phyloP scores from a whole-genome alignment of 2,888 invertebrate species.

The Netelia fuscicornis region DNA sequence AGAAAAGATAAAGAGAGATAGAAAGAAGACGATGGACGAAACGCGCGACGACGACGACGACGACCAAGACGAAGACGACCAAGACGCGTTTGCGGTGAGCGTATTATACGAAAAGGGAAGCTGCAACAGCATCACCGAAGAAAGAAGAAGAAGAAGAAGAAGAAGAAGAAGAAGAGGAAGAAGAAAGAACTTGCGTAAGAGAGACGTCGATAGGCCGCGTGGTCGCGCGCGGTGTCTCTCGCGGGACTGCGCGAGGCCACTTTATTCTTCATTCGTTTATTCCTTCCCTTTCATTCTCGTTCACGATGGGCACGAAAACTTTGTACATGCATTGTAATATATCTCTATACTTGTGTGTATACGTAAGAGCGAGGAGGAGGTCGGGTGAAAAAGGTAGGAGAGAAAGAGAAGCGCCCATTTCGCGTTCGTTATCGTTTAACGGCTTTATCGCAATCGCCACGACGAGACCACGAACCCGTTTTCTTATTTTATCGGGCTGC shows the following conservation, averaged over 20 bases:
- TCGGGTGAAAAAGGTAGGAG: conserved; percentile 25
- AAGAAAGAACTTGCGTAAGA: conserved; percentile 69
- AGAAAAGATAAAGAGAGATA: conserved; percentile 71
- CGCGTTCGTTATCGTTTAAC: conserved; percentile 84
- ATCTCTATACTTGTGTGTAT: conserved; percentile 55
- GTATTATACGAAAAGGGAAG: conserved; percentile 62
- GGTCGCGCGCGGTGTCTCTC: conserved; percentile 55
- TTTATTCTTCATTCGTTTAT: conserved; percentile 73
- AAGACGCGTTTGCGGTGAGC: conserved; percentile 33
- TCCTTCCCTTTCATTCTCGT: conserved; percentile 68
- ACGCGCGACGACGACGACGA: conserved; percentile 39
- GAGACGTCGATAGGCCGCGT: conserved; percentile 78
- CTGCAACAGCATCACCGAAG: conserved; percentile 54
- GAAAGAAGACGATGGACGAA: conserved; percentile 30
- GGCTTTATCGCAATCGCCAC: conserved; percentile 81
- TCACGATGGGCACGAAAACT: conserved; percentile 64
- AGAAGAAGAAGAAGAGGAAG: conserved; percentile 43
- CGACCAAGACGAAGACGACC: conserved; percentile 35
- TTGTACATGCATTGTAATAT: conserved; percentile 52
- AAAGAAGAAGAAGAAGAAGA: conserved; percentile 50
- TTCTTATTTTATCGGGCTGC: conserved; percentile 77
- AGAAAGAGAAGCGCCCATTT: conserved; percentile 77
- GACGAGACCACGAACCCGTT: conserved; percentile 76
- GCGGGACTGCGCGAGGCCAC: conserved; percentile 56
- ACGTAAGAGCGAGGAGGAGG: conserved; percentile 12